Base-by-base conservation (phyloP, 1,140 invertebrate species). In the Leptinotarsa undecemlineata region DNA sequence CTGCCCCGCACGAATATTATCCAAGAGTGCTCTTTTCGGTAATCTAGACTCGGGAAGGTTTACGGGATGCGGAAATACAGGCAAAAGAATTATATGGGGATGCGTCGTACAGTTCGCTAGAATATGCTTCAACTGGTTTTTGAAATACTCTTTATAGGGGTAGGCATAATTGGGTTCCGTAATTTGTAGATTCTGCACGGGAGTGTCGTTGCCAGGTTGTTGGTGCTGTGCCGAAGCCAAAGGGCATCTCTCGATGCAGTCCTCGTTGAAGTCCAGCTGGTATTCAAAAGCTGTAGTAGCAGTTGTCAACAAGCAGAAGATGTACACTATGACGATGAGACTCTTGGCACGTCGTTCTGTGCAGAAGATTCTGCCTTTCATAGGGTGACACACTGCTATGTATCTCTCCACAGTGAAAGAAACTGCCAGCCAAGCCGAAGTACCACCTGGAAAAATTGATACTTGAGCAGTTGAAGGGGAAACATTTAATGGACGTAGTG, bases 391-490 rank as follows among this genome's bases (percentile, higher is more conserved):
- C 5, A 94, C 92, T 33, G 91, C 92, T 68, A 94, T 91, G 86
- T 93, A 94, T 61, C 92, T 85, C 84, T 94, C 93, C 71, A 94
- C 87, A 3, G 93, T 94, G 82, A 94, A 94, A 42, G 91, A 90
- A 4, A 93, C 92, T 33, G 91, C 93, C 68, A 94, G 85, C 92
- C 92, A 94, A 48, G 93, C 91, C 21, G 91, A 93, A 48, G 91
- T 90, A 83, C 91, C 92, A 78, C 89, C 90, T 91, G 81, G 19
- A 85, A 82, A 75, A 73, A 21, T 42, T 42, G 33, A 42, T 11
- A 1, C 8, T 3, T 42, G 1, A 42, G 33, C 75, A n/a, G 62
- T 51, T 48, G 17, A 48, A n/a, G 23, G 66, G 0, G 23, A 19
- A 19, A 61, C 1, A n/a, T 61, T 61, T 61, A 0, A 19, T 6